These are phyloP conservation scores for Grammomys dolichurus DNA, from an alignment of 2,113 vertebrate genomes.

Conservation along the genomic window DNA sequence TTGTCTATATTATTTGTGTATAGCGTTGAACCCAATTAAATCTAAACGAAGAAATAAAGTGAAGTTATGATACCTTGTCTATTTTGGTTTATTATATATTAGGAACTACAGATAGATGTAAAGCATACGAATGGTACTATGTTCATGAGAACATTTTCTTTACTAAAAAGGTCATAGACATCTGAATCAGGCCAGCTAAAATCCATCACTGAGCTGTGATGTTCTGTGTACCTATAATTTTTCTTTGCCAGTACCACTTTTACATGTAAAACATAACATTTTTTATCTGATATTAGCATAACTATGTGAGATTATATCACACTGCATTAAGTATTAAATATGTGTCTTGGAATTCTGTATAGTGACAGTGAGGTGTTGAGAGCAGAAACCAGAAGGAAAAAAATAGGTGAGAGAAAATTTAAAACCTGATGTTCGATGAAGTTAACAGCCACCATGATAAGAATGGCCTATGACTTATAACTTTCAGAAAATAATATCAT, in stretches of 20 bases:
- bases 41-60: background rate
- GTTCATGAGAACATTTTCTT: background rate
- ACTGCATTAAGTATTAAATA: background rate
- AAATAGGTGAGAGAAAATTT: background rate
- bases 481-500: background rate
- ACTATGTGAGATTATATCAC: background rate
- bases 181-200: background rate
- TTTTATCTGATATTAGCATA: background rate
- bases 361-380: background rate
- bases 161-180: background rate
- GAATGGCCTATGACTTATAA: background rate
- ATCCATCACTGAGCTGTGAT: background rate
- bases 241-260: constrained; percentile 5
- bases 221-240: background rate
- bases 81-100: background rate
- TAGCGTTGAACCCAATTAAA: background rate
- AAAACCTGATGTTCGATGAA: background rate
- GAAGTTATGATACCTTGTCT: background rate
- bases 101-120: background rate
- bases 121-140: background rate
- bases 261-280: constrained; percentile 47
- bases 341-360: background rate
- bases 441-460: background rate
- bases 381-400: background rate
- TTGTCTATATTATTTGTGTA: background rate